Evolutionary conservation across 2,888 invertebrate genomes (phyloP), one percentile per base, ranked within the genome.

Genomic region (Monopis laevigella): DNA sequence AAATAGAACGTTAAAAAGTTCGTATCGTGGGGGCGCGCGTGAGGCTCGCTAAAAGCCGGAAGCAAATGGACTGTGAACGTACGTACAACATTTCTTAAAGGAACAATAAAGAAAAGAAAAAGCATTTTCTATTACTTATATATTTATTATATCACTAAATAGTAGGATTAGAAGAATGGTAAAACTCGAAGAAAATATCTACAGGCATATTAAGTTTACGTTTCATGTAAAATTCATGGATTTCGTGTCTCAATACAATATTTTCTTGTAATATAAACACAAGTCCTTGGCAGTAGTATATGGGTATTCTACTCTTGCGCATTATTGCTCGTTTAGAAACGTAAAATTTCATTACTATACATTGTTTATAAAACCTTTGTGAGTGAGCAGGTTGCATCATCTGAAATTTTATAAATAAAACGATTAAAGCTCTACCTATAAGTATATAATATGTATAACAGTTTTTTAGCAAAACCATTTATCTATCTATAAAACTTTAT

Each of bases 271-370:
- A 32, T 2, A 56, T 43, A 2, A 39, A 43, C 0, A 62, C 40
- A 2, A 44, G 39, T 2, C 72, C 72, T 40, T 71, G 70, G 36
- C 72, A 73, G 40, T 73, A 73, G 50, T 69, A 68, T 3, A 73
- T 11, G 0, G 70, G 72, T 1, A 70, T 32, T 0, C 70, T 61
- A 40, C 57, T 56, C 38, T 47, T 59, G 2, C 46, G 45, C 26
- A 71, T 64, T 28, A 56, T 4, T 42, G 48, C 61, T 26, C 50
- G 58, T 26, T 36, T 32, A 0, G 65, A 52, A 1, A 62, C 59
- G 41, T 52, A 65, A 0, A 58, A 41, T 18, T 53, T 66, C 59
- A 71, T 53, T 4, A 69, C 52, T 1, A 70, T 40, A 40, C 73
- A 73, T 40, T 65, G 62, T 3, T 59, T 34, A 1, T 35, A 36